These are phyloP conservation scores for Morpho deidamia DNA, from an alignment of 2,888 invertebrate species.

Conservation along the genomic window DNA sequence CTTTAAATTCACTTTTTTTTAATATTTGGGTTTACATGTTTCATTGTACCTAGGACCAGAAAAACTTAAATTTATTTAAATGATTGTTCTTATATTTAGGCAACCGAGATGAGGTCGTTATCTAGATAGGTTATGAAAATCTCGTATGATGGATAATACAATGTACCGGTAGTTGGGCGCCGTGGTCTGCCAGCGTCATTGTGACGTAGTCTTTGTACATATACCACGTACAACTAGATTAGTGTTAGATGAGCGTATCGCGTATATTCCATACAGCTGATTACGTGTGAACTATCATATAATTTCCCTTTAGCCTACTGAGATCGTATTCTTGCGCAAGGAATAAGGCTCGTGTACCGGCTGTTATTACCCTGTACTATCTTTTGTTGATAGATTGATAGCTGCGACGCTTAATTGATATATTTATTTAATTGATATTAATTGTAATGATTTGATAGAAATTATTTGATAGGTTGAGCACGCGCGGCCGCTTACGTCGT, in stretches of 20 bases:
- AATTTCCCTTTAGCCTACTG: neutral
- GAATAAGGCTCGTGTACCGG: too few relatives aligned
- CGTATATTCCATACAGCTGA: conserved; percentile 18
- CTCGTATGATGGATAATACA: conserved; percentile 9
- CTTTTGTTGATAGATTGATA: too few relatives aligned
- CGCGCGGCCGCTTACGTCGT: too few relatives aligned
- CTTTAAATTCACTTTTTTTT: neutral
- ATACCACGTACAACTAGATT: conserved; percentile 28
- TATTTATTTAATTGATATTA: too few relatives aligned
- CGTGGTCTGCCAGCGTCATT: conserved; percentile 33
- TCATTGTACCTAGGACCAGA: neutral
- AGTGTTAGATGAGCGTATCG: conserved; percentile 22
- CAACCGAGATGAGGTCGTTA: conserved; percentile 9
- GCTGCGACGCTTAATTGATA: too few relatives aligned
- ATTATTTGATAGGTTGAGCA: too few relatives aligned
- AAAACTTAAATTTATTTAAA: too few relatives aligned
- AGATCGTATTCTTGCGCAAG: too few relatives aligned
- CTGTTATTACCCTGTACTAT: too few relatives aligned
- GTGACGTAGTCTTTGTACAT: conserved; percentile 35
- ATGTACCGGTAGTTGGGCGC: conserved; percentile 27
- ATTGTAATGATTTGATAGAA: too few relatives aligned
- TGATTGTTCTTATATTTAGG: neutral
- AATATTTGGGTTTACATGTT: neutral
- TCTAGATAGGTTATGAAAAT: conserved; percentile 23
- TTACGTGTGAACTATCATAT: conserved; percentile 8